Percentiles rank a stretch among this genome's conserved stretches.
Evolutionary conservation across 2,113 vertebrate genomes (phyloP).

Genomic region (Astur gentilis): DNA sequence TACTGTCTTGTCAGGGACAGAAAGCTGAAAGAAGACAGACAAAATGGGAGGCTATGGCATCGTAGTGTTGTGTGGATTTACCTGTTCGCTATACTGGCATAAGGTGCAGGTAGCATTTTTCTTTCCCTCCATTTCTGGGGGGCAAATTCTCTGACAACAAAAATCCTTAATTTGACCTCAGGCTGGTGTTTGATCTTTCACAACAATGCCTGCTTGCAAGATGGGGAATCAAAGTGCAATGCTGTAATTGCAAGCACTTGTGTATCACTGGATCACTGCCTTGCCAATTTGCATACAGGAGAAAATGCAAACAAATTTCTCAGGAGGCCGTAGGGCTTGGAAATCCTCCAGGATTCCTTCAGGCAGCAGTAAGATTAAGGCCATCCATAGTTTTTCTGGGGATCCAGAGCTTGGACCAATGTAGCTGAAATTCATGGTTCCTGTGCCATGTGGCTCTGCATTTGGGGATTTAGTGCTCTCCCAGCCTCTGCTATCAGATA

Average conservation of each 20-base stretch:
- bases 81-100: background rate
- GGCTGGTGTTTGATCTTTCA: conserved; percentile 2
- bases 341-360: conserved; percentile 26
- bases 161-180: background rate
- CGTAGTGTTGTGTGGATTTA: background rate
- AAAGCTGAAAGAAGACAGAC: background rate
- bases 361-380: background rate
- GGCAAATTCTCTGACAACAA: background rate
- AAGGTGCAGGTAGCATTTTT: background rate
- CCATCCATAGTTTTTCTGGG: background rate
- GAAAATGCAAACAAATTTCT: conserved; percentile 13
- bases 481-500: background rate
- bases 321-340: background rate
- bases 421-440: background rate
- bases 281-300: background rate
- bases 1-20: background rate
- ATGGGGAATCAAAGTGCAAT: background rate
- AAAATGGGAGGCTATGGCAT: background rate
- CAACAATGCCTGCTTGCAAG: background rate
- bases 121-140: background rate
- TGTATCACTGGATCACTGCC: background rate
- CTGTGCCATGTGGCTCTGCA: background rate
- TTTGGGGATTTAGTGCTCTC: background rate
- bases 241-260: background rate
- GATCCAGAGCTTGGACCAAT: background rate